Conservation (phyloP, 1,140 invertebrate genomes). For the Trachelipus rathkii region DNA sequence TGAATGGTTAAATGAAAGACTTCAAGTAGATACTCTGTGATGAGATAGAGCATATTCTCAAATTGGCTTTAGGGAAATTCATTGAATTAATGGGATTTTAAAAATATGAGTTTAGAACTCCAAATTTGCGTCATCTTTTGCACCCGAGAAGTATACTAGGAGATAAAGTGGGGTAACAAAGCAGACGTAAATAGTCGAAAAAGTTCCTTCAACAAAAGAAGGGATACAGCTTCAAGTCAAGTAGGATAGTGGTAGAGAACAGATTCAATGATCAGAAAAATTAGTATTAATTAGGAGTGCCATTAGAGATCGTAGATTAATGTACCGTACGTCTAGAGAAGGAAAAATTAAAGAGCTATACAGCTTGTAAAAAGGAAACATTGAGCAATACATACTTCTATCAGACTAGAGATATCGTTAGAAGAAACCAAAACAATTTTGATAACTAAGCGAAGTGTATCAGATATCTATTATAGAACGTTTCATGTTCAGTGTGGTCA, state of each 20-base stretch:
- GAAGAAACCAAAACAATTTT: slow-evolving; percentile 39
- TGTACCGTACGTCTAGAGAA: slow-evolving; percentile 70
- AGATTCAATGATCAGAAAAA: slow-evolving; percentile 58
- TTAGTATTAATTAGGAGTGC: slow-evolving; percentile 83
- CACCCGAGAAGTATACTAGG: slow-evolving; percentile 75
- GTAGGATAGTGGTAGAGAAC: neutral
- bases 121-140: slow-evolving; percentile 71
- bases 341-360: no score
- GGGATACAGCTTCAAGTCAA: neutral
- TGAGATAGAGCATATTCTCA: slow-evolving; percentile 65
- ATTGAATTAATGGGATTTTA: slow-evolving; percentile 71
- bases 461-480: slow-evolving; percentile 55
- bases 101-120: slow-evolving; percentile 70
- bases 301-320: slow-evolving; percentile 77
- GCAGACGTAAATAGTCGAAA: slow-evolving; percentile 73
- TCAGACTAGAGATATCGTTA: no score
- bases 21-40: slow-evolving; percentile 49
- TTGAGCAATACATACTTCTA: no score
- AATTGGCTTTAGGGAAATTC: slow-evolving; percentile 68
- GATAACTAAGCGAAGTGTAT: slow-evolving; percentile 56
- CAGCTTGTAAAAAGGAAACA: no score
- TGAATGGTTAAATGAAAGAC: slow-evolving; percentile 73
- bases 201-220: slow-evolving; percentile 57
- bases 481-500: slow-evolving; percentile 53
- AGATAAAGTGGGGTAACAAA: slow-evolving; percentile 80